Conservation (phyloP, 1,140 invertebrate species). For the Ceratina australensis region DNA sequence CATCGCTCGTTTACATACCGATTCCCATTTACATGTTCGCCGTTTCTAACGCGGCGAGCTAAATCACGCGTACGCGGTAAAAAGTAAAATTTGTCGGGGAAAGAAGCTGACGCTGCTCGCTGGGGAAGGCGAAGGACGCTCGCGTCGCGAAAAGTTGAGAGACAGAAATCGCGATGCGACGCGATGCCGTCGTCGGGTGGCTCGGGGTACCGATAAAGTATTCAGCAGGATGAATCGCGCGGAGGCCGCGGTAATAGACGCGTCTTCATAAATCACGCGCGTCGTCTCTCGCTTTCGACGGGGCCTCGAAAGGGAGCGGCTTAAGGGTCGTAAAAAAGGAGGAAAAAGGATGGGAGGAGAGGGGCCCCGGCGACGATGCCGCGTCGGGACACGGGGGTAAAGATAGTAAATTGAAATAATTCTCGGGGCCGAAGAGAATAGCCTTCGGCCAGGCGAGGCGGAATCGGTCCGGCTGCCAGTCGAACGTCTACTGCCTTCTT, state of each 20-base stretch:
- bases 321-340: slow-evolving; percentile 9
- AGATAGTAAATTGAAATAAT: slow-evolving; percentile 78
- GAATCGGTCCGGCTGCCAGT: slow-evolving; percentile 60
- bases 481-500: slow-evolving; percentile 46
- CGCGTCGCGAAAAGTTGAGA: not conserved
- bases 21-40: not conserved
- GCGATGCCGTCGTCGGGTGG: not conserved
- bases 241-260: slow-evolving; percentile 56
- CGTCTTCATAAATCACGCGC: slow-evolving; percentile 60
- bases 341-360: not conserved
- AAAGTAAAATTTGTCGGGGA: too few species aligned
- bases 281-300: slow-evolving; percentile 33
- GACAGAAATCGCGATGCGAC: slow-evolving; percentile 2
- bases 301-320: slow-evolving; percentile 22
- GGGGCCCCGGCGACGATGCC: not conserved
- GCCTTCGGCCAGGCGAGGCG: slow-evolving; percentile 67
- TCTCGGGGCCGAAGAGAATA: slow-evolving; percentile 72
- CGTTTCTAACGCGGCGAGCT: too few species aligned
- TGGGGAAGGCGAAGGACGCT: not conserved
- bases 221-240: slow-evolving; percentile 46
- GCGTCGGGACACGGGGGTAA: slow-evolving; percentile 44
- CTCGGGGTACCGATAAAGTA: slow-evolving; percentile 26
- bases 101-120: not conserved
- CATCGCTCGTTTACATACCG: not conserved
- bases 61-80: too few species aligned